Evolutionary conservation across 2,888 invertebrate species (phyloP).

Genomic region (Hipparchia semele): DNA sequence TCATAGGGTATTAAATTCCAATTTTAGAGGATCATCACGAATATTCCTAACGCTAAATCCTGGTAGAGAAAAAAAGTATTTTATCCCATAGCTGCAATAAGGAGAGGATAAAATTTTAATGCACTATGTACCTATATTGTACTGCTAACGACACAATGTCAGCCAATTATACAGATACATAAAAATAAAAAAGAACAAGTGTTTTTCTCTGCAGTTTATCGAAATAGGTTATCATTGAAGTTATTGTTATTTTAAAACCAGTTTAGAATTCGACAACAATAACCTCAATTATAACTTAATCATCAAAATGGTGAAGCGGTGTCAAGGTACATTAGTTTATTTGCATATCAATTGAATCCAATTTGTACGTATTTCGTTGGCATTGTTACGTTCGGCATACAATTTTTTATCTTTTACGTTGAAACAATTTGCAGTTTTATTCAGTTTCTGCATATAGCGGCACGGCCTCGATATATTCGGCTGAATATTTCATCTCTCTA

Average conservation of each 20-base stretch:
- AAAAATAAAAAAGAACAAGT: background rate
- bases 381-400: conserved; percentile 43
- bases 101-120: no score
- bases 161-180: no score
- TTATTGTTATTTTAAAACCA: conserved; percentile 7
- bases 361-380: conserved; percentile 35
- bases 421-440: conserved; percentile 59
- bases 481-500: conserved; percentile 71
- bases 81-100: no score
- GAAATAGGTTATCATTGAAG: background rate
- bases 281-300: conserved; percentile 37
- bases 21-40: conserved; percentile 68
- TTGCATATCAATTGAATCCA: conserved; percentile 40
- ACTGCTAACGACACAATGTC: no score
- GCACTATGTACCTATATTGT: no score
- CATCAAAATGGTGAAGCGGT: conserved; percentile 37
- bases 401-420: conserved; percentile 46
- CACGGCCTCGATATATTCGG: conserved; percentile 58
- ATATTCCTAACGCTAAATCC: conserved; percentile 39
- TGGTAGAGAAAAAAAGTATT: background rate
- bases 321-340: conserved; percentile 40
- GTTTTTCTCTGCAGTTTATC: background rate
- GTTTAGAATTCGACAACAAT: conserved; percentile 27
- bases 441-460: conserved; percentile 52
- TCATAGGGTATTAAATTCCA: conserved; percentile 72